Conservation (phyloP, 2,888 invertebrate species). For the Idaea biselata region DNA sequence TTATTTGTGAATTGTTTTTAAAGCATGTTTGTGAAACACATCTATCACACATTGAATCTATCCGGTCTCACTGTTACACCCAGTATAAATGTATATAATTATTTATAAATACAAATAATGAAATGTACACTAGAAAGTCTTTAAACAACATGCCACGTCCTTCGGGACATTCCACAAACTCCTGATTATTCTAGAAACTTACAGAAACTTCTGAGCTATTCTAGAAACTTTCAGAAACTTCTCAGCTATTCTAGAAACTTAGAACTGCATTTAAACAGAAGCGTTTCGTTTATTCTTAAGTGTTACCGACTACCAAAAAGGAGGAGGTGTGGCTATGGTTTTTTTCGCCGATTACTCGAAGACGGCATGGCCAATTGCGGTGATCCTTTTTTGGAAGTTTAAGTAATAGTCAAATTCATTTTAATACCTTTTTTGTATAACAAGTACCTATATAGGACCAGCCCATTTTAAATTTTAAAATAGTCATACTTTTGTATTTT, state of each 20-base stretch:
- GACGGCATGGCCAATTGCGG: no score
- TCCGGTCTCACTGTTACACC: not conserved
- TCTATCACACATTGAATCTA: not conserved
- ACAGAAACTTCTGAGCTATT: not conserved
- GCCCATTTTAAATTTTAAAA: not conserved
- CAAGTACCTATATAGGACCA: not conserved
- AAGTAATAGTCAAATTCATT: no score
- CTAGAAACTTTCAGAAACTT: not conserved
- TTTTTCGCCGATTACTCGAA: no score
- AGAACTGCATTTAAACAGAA: not conserved
- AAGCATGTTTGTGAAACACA: not conserved
- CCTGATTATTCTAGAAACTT: not conserved
- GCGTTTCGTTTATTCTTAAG: not conserved
- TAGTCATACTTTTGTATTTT: no score
- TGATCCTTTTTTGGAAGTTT: not conserved
- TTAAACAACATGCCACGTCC: conserved; percentile 17
- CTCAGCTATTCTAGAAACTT: not conserved
- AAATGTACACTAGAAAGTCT: conserved; percentile 37
- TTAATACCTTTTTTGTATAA: no score
- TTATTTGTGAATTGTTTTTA: no score
- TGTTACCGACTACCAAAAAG: not conserved
- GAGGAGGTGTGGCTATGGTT: no score
- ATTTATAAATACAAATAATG: conserved; percentile 48
- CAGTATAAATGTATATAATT: not conserved
- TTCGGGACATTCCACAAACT: not conserved